These are phyloP conservation scores for Oceanodroma tethys DNA, from an alignment of 2,113 vertebrate species.

Conservation along the genomic window DNA sequence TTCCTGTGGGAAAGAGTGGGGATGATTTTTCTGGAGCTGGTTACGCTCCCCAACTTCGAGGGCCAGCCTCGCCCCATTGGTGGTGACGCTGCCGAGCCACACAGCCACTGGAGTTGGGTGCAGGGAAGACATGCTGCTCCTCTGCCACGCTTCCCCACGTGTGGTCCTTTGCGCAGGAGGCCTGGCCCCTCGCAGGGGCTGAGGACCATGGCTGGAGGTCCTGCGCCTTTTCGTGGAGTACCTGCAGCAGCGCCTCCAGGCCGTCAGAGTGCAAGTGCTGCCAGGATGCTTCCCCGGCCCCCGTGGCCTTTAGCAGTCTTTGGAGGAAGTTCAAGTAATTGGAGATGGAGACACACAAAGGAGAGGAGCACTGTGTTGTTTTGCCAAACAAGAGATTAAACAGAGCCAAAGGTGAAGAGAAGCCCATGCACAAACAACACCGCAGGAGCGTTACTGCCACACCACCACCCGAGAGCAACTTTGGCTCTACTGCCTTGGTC, in stretches of 20 bases:
- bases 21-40: background rate
- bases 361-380: background rate
- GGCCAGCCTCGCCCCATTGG: accelerated
- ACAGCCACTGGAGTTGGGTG: background rate
- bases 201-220: background rate
- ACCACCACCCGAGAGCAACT: background rate
- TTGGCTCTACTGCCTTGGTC: background rate
- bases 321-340: constrained; percentile 12
- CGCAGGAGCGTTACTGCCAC: accelerated
- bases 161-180: background rate
- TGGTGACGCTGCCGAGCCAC: background rate
- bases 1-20: background rate
- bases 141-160: accelerated
- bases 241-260: background rate
- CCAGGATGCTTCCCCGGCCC: background rate
- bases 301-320: background rate
- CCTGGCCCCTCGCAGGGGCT: no score
- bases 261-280: accelerated
- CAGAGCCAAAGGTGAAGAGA: background rate
- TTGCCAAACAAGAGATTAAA: constrained; percentile 11
- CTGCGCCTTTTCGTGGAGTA: background rate
- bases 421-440: background rate
- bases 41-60: accelerated
- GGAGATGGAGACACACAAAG: background rate
- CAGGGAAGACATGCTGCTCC: background rate